These are phyloP conservation scores for Percina caprodes DNA, from an alignment of 2,113 vertebrate species.

Conservation along the genomic window DNA sequence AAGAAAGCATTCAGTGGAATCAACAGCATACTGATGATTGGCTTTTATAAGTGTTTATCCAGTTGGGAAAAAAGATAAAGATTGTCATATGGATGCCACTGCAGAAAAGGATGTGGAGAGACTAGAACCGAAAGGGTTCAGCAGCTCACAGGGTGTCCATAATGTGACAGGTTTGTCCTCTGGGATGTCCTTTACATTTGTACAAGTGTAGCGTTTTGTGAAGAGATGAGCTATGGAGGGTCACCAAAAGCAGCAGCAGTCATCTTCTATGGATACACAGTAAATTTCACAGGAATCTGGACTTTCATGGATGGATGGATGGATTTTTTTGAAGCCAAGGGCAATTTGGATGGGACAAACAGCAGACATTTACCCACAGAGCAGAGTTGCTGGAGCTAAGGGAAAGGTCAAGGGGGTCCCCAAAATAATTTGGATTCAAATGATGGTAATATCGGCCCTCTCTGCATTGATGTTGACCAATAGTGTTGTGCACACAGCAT, in stretches of 20 bases:
- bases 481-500: no score
- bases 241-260: constrained; percentile 8
- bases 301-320: neutral
- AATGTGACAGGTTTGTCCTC: neutral
- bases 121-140: neutral
- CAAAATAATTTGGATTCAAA: neutral
- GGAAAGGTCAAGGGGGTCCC: neutral
- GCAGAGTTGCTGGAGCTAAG: neutral
- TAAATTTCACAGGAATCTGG: neutral
- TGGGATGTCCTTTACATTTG: neutral
- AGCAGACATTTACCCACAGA: neutral
- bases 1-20: no score
- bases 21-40: no score
- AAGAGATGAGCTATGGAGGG: neutral
- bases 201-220: neutral
- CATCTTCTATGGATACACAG: constrained; percentile 2
- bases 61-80: no score
- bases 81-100: no score
- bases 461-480: no score
- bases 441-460: neutral
- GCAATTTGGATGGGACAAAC: neutral
- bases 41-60: no score
- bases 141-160: neutral
- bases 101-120: no score
- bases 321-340: neutral